Evolutionary conservation across 2,113 vertebrate species (phyloP).

Genomic region (Zosterops hypoxanthus): DNA sequence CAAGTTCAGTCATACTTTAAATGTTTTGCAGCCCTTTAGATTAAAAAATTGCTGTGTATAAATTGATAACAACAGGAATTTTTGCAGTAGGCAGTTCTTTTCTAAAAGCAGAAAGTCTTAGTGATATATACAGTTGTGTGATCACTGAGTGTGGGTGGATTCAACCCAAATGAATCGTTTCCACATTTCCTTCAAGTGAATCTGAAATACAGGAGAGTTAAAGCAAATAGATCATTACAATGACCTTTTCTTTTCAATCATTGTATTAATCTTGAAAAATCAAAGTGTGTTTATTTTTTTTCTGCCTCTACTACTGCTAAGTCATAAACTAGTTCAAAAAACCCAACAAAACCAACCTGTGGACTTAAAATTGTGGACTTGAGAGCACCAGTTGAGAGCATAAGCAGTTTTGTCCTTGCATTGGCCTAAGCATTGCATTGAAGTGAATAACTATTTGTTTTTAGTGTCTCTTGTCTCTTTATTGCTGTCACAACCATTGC

Average conservation of each 20-base stretch:
- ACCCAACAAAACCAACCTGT: neutral
- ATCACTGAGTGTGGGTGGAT: neutral
- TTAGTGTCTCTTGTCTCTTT: slow-evolving; percentile 12
- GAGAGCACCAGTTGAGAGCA: neutral
- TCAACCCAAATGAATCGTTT: neutral
- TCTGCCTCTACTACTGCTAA: neutral
- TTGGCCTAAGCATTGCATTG: neutral
- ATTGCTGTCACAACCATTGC: slow-evolving; percentile 24
- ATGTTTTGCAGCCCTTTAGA: neutral
- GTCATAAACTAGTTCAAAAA: neutral
- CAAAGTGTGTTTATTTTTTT: neutral
- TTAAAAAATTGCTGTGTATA: neutral
- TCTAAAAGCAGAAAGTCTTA: neutral
- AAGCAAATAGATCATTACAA: neutral
- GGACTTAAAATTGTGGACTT: neutral
- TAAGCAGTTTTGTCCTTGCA: neutral
- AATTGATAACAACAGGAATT: neutral
- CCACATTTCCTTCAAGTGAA: neutral
- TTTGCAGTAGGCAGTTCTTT: neutral
- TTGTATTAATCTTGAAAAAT: neutral
- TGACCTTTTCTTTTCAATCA: neutral
- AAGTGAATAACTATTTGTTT: slow-evolving; percentile 2
- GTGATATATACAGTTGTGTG: neutral
- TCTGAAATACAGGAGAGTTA: neutral
- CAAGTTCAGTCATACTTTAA: neutral